These are phyloP conservation scores for Heliconius hermathena DNA, from an alignment of 1,140 invertebrate species.

Conservation along the genomic window DNA sequence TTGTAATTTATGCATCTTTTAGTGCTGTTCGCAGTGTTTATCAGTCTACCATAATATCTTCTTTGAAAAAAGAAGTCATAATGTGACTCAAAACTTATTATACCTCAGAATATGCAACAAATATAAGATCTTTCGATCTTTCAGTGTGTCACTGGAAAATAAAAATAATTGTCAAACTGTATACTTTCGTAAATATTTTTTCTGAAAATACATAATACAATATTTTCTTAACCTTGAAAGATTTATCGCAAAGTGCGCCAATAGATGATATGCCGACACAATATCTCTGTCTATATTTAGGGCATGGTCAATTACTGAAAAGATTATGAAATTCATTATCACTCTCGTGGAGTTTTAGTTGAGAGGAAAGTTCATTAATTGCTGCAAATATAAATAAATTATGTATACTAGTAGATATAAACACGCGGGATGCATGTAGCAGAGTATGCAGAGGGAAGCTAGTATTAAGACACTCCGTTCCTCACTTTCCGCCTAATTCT, in stretches of 20 bases:
- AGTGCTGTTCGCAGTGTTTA: no score
- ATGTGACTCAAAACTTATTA: not conserved
- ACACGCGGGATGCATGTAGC: no score
- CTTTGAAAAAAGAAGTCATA: not conserved
- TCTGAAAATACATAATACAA: constrained; percentile 23
- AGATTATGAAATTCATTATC: constrained; percentile 38
- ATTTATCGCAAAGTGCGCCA: constrained; percentile 56
- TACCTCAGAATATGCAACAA: no score
- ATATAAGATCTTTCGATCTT: no score
- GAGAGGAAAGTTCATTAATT: not conserved
- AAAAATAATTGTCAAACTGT: not conserved
- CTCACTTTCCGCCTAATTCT: no score
- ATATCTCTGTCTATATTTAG: constrained; percentile 55
- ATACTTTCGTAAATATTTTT: not conserved
- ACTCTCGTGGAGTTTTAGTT: not conserved
- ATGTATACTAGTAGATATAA: no score
- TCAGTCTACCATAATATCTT: no score
- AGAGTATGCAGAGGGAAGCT: no score
- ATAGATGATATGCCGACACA: constrained; percentile 43
- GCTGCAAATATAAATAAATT: not conserved
- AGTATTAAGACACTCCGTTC: no score
- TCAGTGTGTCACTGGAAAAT: not conserved
- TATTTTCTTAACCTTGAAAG: constrained; percentile 54
- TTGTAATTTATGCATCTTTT: no score
- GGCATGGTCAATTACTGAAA: constrained; percentile 60